phyloP scores from a whole-genome alignment of 2,113 vertebrate species.

The Panthera tigris region DNA sequence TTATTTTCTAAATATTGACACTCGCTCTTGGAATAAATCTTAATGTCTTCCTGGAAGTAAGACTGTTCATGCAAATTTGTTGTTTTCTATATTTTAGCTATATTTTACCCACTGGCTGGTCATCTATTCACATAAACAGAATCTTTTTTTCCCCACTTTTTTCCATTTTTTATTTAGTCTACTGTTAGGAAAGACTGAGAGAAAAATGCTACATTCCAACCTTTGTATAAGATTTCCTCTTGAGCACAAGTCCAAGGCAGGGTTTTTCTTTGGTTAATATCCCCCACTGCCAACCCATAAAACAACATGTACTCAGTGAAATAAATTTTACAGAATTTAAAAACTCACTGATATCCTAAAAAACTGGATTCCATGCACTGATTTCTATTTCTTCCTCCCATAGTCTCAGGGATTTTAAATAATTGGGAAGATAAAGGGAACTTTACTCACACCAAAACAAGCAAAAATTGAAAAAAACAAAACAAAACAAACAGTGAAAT shows the following conservation, averaged over 20 bases:
- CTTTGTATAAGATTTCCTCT: neutral
- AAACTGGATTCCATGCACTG: neutral
- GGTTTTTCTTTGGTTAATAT: neutral
- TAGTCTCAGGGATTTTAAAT: neutral
- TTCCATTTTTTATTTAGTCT: conserved; percentile 14
- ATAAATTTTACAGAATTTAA: neutral
- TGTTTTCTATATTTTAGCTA: neutral
- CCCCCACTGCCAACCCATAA: neutral
- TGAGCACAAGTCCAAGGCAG: neutral
- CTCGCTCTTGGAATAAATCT: conserved; percentile 23
- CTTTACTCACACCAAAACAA: conserved; percentile 11
- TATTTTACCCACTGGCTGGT: neutral
- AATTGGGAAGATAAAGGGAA: neutral
- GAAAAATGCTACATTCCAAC: neutral
- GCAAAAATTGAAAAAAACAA: neutral
- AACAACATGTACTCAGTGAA: neutral
- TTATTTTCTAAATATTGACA: conserved; percentile 66
- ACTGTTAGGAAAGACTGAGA: neutral
- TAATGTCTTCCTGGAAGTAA: conserved; percentile 38
- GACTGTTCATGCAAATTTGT: neutral
- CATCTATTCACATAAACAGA: neutral
- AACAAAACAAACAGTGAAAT: neutral
- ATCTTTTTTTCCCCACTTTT: neutral
- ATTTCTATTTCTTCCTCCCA: conserved; percentile 10
- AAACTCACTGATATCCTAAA: neutral